Evolutionary conservation across 2,113 vertebrate species (phyloP).

Genomic region (Sisor rabdophorus): DNA sequence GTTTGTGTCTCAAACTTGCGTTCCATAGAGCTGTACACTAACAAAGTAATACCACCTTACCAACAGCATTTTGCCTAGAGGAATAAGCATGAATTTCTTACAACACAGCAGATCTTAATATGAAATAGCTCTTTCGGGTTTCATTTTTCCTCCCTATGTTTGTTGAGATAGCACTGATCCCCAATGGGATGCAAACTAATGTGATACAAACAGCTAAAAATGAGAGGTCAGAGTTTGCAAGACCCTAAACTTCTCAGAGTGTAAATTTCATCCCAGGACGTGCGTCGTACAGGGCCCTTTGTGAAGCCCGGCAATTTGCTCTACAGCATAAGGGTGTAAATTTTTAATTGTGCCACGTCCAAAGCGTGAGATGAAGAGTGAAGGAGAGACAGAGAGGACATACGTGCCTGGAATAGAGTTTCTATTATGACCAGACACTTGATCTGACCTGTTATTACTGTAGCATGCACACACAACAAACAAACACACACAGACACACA

Average conservation of each 20-base stretch:
- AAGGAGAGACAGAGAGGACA: constrained; percentile 17
- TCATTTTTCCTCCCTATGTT: constrained; percentile 52
- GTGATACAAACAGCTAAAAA: constrained; percentile 48
- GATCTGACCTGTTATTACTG: constrained; percentile 47
- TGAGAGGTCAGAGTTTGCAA: constrained; percentile 55
- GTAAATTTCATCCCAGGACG: constrained; percentile 60
- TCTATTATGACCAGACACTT: constrained; percentile 36
- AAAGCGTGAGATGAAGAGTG: constrained; percentile 37
- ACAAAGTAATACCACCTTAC: constrained; percentile 34
- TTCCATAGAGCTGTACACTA: constrained; percentile 24
- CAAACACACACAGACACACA: constrained; percentile 38
- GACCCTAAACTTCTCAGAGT: constrained; percentile 42
- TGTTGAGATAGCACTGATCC: constrained; percentile 54
- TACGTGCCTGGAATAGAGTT: constrained; percentile 49
- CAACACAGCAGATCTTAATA: constrained; percentile 41
- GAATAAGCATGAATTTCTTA: constrained; percentile 29
- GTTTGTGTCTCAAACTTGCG: constrained; percentile 25
- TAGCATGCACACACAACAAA: constrained; percentile 40
- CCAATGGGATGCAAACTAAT: too few species aligned
- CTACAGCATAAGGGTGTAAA: constrained; percentile 64
- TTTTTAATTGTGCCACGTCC: constrained; percentile 68
- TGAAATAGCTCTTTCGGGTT: constrained; percentile 50
- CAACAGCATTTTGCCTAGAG: constrained; percentile 28
- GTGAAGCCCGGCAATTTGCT: constrained; percentile 66
- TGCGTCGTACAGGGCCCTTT: constrained; percentile 58